Base-by-base conservation (phyloP, 2,888 invertebrate species). In the Melangyna quadrimaculata region DNA sequence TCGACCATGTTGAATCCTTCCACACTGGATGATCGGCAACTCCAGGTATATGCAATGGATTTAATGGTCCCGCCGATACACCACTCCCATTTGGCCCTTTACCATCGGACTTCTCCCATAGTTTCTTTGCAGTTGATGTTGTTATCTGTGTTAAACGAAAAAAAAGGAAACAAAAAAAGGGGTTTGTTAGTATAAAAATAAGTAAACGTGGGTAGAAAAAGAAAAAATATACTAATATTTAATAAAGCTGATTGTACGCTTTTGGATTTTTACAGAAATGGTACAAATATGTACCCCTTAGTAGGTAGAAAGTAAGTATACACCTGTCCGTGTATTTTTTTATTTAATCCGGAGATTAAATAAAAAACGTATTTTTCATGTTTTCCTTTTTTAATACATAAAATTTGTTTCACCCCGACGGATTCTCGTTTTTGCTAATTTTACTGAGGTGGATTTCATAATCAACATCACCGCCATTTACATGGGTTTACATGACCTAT, bases 1-100 rank as follows among this genome's bases (percentile, higher is more conserved):
- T 97, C 90, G 97, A 97, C 98, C 98, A 98, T 89, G 98, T 97
- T 78, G 97, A 95, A 92, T 98, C 97, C 89, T 97, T 95, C 97
- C 97, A 98, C 93, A 97, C 96, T 92, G 97, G 97, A 80, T 91
- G 92, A 90, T 94, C 94, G 37, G 94, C 94, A 55, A 91, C 91
- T 89, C 93, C 90, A 89, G 94, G 94, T 90, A 95, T 93, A 93
- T 95, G 93, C 91, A 94, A 91, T 92, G 97, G 94, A 94, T 97
- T 93, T 93, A 95, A 92, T 93, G 95, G 94, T 92, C 95, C 95
- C 88, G 93, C 93, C 8, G 95, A 94, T 75, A 92, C 93, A 88
- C 90, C 89, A 77, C 88, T 89, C 17, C 91, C 90, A 22, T 88
- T 89, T 45, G 94, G 95, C 88, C 96, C 95, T 92, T 97, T 97